Percentiles rank a stretch among this genome's conserved stretches.
Evolutionary conservation across 2,888 invertebrate species (phyloP).

Genomic region (Poecilus cupreus): DNA sequence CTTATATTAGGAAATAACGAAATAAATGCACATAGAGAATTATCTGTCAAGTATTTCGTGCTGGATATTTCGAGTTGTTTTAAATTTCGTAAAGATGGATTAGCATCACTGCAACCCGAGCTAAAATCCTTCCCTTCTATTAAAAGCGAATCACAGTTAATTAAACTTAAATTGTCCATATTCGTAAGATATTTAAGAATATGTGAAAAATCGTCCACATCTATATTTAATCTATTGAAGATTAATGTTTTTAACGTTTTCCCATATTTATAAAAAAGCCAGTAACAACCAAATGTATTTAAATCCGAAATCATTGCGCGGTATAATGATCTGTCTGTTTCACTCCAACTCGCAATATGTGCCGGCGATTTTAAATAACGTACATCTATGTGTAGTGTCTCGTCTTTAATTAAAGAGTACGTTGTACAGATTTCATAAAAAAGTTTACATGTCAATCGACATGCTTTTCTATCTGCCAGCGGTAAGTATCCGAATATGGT

Average conservation of each 20-base stretch:
- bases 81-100: neutral
- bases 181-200: too few species aligned
- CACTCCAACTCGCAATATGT: too few species aligned
- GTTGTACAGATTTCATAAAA: neutral
- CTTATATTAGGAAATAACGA: neutral
- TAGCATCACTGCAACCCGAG: neutral
- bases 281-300: neutral
- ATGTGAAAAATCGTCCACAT: too few species aligned
- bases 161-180: too few species aligned
- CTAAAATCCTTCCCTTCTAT: neutral
- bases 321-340: too few species aligned
- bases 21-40: neutral
- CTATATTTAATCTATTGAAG: too few species aligned
- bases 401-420: neutral
- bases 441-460: neutral
- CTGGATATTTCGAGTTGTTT: neutral
- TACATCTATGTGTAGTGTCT: neutral
- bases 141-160: neutral
- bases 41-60: conserved; percentile 2
- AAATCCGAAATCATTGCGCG: too few species aligned
- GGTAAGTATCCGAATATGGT: neutral
- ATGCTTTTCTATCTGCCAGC: neutral
- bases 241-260: neutral
- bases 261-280: neutral
- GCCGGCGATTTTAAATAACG: neutral